Evolutionary conservation across 2,113 vertebrate genomes (phyloP), one percentile per base, ranked within the genome.

Genomic region (Chauna torquata): DNA sequence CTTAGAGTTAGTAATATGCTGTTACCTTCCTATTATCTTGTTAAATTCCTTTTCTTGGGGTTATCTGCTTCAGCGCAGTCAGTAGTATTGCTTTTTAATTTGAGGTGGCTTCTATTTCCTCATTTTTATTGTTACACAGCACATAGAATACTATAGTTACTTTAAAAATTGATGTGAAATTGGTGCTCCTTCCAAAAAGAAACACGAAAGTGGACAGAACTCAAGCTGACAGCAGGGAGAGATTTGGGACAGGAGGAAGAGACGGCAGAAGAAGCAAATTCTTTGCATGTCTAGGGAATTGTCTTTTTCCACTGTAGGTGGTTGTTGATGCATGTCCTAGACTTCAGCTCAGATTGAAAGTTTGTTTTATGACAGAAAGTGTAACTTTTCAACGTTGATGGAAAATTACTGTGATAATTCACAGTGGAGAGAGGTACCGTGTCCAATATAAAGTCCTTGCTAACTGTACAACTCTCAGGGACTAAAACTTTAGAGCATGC

Each of bases 11-110:
- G 68, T 79, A 96, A 93, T 86, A 47, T 49, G 16, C 40, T 90
- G 74, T 96, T 98, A 95, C 97, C 94, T 97, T 96, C 40, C 64
- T 90, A 61, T 94, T 85, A 91, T 84, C 94, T 93, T 87, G 70
- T 97, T 98, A 96, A 96, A 97, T 98, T 97, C 94, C 93, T 95
- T 95, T 88, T 87, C 92, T 76, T 82, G 62, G 80, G 57, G 82
- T 96, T 97, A 91, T 92, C 94, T 92, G 61, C 93, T 96, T 92
- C 80, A 55, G 20, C 82, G 50, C 93, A 88, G 94, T 97, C 87
- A 76, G 71, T 71, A 87, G 58, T 83, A 8, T 42, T 86, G 84
- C 83, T 80, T 93, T 97, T 96, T 92, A 95, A 91, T 96, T 88
- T 70, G 24, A 45, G 61, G 32, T 86, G 59, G 42, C 87, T 74